Conservation (phyloP, 2,797 vertebrate genomes). For the Parotocinclus haroldoi region DNA sequence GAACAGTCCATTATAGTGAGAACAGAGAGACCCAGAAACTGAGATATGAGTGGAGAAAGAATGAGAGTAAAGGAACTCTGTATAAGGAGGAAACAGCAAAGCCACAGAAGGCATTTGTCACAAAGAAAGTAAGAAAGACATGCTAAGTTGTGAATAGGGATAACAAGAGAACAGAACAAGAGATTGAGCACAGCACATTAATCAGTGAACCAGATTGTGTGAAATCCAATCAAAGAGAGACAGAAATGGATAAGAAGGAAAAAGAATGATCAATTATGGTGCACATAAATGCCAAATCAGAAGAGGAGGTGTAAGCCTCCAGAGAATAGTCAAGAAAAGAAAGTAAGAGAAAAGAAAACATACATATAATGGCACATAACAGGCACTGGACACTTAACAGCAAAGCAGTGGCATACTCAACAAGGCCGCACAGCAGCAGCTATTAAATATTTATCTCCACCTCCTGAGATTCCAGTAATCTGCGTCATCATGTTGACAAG, state of each 20-base stretch:
- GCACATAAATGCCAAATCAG: slow-evolving; percentile 20
- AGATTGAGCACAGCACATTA: slow-evolving; percentile 24
- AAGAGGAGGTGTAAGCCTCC: slow-evolving; percentile 24
- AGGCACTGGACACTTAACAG: too few species aligned
- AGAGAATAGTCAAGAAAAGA: slow-evolving; percentile 24
- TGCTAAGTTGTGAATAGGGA: not conserved
- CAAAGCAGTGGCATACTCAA: slow-evolving; percentile 23
- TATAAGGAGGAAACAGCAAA: slow-evolving; percentile 13
- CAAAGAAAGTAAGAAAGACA: slow-evolving; percentile 16
- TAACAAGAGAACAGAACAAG: slow-evolving; percentile 20
- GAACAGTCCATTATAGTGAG: slow-evolving; percentile 44
- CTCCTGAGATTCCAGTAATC: slow-evolving; percentile 47
- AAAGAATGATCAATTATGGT: slow-evolving; percentile 21
- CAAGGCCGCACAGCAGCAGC: slow-evolving; percentile 36
- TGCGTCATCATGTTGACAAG: slow-evolving; percentile 42
- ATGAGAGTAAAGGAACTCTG: slow-evolving; percentile 16
- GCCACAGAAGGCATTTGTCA: slow-evolving; percentile 16
- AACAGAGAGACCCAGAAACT: slow-evolving; percentile 33
- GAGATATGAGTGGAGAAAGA: slow-evolving; percentile 35
- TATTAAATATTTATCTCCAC: slow-evolving; percentile 51
- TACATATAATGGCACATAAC: slow-evolving; percentile 1
- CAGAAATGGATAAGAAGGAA: slow-evolving; percentile 13
- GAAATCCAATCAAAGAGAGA: slow-evolving; percentile 5
- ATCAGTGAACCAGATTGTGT: slow-evolving; percentile 14
- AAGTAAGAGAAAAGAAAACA: slow-evolving; percentile 11